phyloP scores from a whole-genome alignment of 2,888 invertebrate species.

The Drosophila fungiperda region DNA sequence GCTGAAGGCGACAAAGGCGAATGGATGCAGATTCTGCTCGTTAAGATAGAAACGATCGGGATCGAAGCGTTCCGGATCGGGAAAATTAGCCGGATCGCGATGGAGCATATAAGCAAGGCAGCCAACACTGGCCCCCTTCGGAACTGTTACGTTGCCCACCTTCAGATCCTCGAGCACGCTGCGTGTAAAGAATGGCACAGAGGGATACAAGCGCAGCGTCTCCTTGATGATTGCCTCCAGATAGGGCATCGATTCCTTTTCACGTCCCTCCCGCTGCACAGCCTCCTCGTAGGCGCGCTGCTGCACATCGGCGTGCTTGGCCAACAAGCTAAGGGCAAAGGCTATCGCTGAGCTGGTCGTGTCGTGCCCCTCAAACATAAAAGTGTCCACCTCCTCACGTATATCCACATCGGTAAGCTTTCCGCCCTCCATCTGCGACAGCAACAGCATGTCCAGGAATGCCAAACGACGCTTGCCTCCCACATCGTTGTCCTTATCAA shows the following conservation, averaged over 20 bases:
- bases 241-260: slow-evolving; percentile 85
- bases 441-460: slow-evolving; percentile 86
- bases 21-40: slow-evolving; percentile 80
- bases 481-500: slow-evolving; percentile 54
- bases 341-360: slow-evolving; percentile 86
- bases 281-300: slow-evolving; percentile 85
- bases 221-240: slow-evolving; percentile 87
- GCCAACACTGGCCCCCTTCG: slow-evolving; percentile 84
- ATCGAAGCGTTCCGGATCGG: slow-evolving; percentile 85
- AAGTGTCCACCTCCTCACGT: slow-evolving; percentile 87
- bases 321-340: slow-evolving; percentile 86
- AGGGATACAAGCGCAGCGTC: slow-evolving; percentile 86
- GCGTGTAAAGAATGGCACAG: slow-evolving; percentile 86
- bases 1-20: slow-evolving; percentile 83
- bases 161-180: slow-evolving; percentile 84
- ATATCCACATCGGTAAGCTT: slow-evolving; percentile 86
- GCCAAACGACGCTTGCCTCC: slow-evolving; percentile 84
- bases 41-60: slow-evolving; percentile 82
- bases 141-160: slow-evolving; percentile 84
- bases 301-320: slow-evolving; percentile 86
- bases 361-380: slow-evolving; percentile 87
- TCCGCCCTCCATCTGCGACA: slow-evolving; percentile 85
- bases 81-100: slow-evolving; percentile 85
- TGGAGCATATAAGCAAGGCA: slow-evolving; percentile 85
- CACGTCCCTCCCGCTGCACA: slow-evolving; percentile 81